Percentiles rank a stretch among this genome's conserved stretches.
Conservation (phyloP, 1,140 invertebrate genomes). For the Druon quercuslanigerum region DNA sequence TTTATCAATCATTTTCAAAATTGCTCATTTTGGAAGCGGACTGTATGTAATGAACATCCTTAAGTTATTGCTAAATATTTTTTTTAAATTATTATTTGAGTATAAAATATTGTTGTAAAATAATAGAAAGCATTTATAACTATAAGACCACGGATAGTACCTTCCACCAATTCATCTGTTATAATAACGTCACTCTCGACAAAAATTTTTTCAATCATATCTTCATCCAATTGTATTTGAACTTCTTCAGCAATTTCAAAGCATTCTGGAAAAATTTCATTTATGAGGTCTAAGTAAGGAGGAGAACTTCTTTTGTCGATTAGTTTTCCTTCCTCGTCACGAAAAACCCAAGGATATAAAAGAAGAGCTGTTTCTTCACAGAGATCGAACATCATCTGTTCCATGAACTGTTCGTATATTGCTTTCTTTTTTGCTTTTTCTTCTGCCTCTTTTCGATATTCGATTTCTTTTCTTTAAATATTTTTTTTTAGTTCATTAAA, state of each 20-base stretch:
- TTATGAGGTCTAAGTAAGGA: constrained; percentile 59
- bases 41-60: too few species aligned
- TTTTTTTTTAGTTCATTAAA: not conserved
- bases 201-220: constrained; percentile 56
- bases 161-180: constrained; percentile 54
- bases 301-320: constrained; percentile 58
- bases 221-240: constrained; percentile 53
- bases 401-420: constrained; percentile 61
- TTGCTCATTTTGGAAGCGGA: too few species aligned
- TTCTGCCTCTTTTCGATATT: constrained; percentile 42
- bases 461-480: constrained; percentile 46
- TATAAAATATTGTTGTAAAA: too few species aligned
- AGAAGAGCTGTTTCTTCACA: constrained; percentile 62
- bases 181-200: constrained; percentile 57
- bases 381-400: constrained; percentile 63
- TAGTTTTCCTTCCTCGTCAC: constrained; percentile 51
- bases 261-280: constrained; percentile 57
- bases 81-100: too few species aligned
- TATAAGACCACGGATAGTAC: constrained; percentile 33
- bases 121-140: too few species aligned
- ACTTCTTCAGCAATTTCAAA: constrained; percentile 63
- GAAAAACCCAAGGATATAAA: constrained; percentile 65
- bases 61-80: too few species aligned
- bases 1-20: too few species aligned
- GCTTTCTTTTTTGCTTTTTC: constrained; percentile 51